These are phyloP conservation scores for Labroides dimidiatus DNA, from an alignment of 2,797 vertebrate genomes.

Conservation along the genomic window DNA sequence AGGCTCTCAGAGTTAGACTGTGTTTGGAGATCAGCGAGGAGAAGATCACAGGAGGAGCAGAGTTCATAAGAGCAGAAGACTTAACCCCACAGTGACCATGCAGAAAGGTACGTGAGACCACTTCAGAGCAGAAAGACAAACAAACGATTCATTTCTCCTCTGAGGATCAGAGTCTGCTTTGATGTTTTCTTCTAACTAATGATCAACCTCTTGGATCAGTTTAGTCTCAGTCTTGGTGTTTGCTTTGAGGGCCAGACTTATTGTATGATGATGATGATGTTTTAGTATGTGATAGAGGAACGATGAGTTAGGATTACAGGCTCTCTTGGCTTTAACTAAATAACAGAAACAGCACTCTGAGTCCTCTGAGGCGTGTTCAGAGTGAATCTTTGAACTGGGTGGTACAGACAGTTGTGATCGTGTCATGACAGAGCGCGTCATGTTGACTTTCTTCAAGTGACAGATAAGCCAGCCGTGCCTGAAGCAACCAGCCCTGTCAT, in stretches of 20 bases:
- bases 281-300: background rate
- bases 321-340: background rate
- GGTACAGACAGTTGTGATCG: conserved; percentile 1
- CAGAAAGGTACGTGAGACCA: conserved; percentile 59
- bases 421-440: conserved; percentile 25
- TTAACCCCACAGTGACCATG: conserved; percentile 33
- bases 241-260: background rate
- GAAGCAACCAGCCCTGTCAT: conserved; percentile 35
- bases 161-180: conserved; percentile 1
- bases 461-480: conserved; percentile 39
- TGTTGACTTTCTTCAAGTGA: conserved; percentile 33
- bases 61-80: conserved; percentile 18
- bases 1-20: conserved; percentile 24
- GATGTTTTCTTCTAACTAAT: background rate
- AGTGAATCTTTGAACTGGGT: background rate
- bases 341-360: background rate
- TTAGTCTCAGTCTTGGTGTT: background rate
- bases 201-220: background rate
- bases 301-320: too few species aligned
- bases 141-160: background rate
- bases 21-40: conserved; percentile 26
- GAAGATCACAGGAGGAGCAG: conserved; percentile 6
- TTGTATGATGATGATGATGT: background rate
- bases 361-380: background rate
- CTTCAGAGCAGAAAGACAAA: background rate